phyloP scores from a whole-genome alignment of 1,140 invertebrate species.

The Phenacoccus solenopsis region DNA sequence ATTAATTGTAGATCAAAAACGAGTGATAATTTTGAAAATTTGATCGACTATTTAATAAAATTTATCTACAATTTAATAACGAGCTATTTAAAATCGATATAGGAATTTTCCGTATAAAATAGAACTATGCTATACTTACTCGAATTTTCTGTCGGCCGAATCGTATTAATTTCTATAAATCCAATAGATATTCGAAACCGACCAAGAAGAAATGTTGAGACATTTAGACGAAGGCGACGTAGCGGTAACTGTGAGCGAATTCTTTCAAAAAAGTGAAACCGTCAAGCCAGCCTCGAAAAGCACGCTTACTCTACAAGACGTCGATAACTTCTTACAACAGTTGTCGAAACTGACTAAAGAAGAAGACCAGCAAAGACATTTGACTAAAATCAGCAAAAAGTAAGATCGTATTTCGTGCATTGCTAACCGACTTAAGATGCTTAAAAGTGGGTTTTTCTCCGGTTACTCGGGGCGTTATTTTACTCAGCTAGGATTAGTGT shows the following conservation, averaged over 20 bases:
- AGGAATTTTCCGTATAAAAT: no score
- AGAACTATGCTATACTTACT: background rate
- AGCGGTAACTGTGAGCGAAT: slow-evolving; percentile 69
- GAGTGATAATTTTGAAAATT: no score
- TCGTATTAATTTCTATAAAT: no score
- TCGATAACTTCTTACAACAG: slow-evolving; percentile 50
- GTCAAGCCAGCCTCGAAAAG: slow-evolving; percentile 52
- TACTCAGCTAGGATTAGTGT: no score
- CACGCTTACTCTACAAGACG: slow-evolving; percentile 57
- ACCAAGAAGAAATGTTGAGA: slow-evolving; percentile 68
- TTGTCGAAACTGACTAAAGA: slow-evolving; percentile 67
- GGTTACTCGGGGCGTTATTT: no score
- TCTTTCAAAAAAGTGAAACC: slow-evolving; percentile 54
- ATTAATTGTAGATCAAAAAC: no score
- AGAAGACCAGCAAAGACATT: slow-evolving; percentile 68
- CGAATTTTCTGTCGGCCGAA: background rate
- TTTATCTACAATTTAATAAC: no score
- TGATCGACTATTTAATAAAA: no score
- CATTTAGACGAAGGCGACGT: slow-evolving; percentile 81
- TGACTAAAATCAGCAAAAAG: slow-evolving; percentile 54
- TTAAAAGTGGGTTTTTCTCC: no score
- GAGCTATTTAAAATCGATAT: no score
- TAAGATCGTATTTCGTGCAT: slow-evolving; percentile 28
- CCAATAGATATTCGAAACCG: slow-evolving; percentile 50
- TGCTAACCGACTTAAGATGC: no score